These are phyloP conservation scores for Pluvialis apricaria DNA, from an alignment of 2,113 vertebrate species.

Conservation along the genomic window DNA sequence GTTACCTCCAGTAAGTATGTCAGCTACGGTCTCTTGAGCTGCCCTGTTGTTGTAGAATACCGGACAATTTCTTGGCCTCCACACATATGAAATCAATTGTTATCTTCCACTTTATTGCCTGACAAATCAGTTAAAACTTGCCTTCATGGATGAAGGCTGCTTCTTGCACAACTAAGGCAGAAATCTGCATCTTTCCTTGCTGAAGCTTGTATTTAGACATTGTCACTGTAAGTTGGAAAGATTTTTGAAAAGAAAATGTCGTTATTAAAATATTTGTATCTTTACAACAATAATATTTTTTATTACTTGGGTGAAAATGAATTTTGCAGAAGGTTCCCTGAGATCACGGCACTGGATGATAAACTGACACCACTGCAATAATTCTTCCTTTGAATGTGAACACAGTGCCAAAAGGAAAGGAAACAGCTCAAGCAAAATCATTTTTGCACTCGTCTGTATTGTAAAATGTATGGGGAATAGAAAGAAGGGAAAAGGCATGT, in stretches of 20 bases:
- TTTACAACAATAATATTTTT: background rate
- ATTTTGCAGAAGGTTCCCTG: background rate
- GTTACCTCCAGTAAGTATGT: background rate
- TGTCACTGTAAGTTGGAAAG: background rate
- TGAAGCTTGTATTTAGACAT: background rate
- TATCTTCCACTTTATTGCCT: background rate
- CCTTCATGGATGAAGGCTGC: background rate
- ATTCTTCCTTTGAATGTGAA: slow-evolving; percentile 4
- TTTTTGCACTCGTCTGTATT: background rate
- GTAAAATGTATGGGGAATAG: slow-evolving; percentile 1
- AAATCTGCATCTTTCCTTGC: background rate
- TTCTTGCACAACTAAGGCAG: background rate
- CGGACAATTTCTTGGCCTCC: background rate
- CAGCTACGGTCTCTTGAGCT: background rate
- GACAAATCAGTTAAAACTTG: background rate
- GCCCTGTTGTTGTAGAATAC: background rate
- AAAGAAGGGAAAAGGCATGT: background rate
- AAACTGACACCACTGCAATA: slow-evolving; percentile 1
- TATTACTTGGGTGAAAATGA: background rate
- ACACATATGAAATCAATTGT: background rate
- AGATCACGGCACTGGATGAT: background rate
- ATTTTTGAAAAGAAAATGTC: background rate
- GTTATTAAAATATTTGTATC: background rate
- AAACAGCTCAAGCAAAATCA: slow-evolving; percentile 19
- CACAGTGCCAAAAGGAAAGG: slow-evolving; percentile 16